Evolutionary conservation across 1,140 invertebrate species (phyloP).

Genomic region (Drosophila navojoa): DNA sequence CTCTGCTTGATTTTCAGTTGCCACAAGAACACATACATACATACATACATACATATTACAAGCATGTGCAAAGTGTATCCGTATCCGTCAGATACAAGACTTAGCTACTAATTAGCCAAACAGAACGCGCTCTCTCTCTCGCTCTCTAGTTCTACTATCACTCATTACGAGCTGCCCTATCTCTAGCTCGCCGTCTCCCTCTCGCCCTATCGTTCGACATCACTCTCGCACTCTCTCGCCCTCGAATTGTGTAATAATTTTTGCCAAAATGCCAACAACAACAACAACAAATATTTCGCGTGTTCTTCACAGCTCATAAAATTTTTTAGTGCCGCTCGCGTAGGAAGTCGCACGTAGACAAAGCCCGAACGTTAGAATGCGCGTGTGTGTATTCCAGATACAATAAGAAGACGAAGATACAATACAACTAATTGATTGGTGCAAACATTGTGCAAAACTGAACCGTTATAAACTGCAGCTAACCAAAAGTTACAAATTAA

Average conservation of each 20-base stretch:
- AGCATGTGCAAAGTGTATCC: constrained; percentile 27
- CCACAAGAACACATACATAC: constrained; percentile 50
- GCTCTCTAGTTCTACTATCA: constrained; percentile 10
- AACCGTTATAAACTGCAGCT: constrained; percentile 53
- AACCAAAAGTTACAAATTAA: constrained; percentile 19
- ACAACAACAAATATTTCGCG: constrained; percentile 43
- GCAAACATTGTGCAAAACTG: constrained; percentile 36
- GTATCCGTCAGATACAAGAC: constrained; percentile 37
- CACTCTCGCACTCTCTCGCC: background rate
- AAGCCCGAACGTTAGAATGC: constrained; percentile 48
- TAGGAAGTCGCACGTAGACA: constrained; percentile 46
- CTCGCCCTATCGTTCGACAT: too few relatives aligned
- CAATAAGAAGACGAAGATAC: constrained; percentile 59
- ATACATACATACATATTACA: constrained; percentile 69
- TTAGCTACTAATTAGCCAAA: constrained; percentile 37
- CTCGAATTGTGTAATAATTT: constrained; percentile 63
- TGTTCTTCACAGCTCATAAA: constrained; percentile 58
- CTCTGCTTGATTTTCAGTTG: constrained; percentile 36
- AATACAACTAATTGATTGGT: constrained; percentile 55
- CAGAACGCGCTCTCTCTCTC: constrained; percentile 28
- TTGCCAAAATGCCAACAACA: constrained; percentile 58
- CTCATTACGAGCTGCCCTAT: too few relatives aligned
- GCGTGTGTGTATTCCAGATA: constrained; percentile 58
- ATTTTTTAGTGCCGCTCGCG: constrained; percentile 53
- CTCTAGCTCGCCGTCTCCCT: too few relatives aligned